Conservation (phyloP, 2,888 invertebrate genomes). For the Hermaeophaga mercurialis region DNA sequence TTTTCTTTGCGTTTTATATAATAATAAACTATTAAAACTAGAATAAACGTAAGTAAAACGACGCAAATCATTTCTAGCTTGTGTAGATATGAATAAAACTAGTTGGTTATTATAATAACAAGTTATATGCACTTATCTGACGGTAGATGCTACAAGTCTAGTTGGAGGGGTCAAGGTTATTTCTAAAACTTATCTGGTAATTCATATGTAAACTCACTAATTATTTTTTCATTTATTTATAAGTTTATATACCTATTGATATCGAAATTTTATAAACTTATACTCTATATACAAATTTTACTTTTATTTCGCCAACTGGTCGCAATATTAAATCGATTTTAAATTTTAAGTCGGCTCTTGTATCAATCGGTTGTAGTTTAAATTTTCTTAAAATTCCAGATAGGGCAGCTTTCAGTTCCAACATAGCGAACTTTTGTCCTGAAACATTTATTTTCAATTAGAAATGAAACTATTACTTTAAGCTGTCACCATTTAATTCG, state of each 20-base stretch:
- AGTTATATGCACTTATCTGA: no score
- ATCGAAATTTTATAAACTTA: not conserved
- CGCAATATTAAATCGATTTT: conserved; percentile 60
- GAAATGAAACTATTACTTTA: no score
- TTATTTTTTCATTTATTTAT: no score
- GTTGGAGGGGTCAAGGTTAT: no score
- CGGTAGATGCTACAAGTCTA: no score
- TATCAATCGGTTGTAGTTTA: conserved; percentile 58
- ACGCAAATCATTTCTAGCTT: no score
- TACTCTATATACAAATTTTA: conserved; percentile 43
- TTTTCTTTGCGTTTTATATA: not conserved
- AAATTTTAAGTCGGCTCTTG: conserved; percentile 55
- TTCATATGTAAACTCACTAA: no score
- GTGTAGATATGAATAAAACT: no score
- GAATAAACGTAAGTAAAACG: not conserved
- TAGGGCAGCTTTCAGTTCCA: conserved; percentile 66
- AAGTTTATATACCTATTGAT: no score
- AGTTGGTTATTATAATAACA: no score
- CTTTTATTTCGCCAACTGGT: conserved; percentile 56
- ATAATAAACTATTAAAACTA: not conserved
- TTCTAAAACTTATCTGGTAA: no score
- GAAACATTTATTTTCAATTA: conserved; percentile 21
- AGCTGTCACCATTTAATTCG: no score
- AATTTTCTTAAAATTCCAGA: conserved; percentile 62
- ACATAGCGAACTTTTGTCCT: conserved; percentile 70